These are phyloP conservation scores for Fulmarus glacialis DNA, from an alignment of 2,113 vertebrate species.

Conservation along the genomic window DNA sequence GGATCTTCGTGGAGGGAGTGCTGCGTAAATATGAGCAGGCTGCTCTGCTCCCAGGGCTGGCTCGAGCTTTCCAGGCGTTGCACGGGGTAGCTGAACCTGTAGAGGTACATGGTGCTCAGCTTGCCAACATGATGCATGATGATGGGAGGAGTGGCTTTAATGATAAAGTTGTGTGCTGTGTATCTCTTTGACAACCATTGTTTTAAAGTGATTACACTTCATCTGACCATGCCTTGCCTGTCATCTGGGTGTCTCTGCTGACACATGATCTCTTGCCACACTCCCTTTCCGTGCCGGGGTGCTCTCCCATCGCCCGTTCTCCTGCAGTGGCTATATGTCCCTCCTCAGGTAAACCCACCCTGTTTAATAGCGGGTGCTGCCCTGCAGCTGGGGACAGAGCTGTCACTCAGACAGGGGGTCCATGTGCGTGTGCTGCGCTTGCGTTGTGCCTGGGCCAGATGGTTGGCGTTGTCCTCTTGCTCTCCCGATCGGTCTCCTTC, in stretches of 20 bases:
- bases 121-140: rapidly evolving
- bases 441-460: not conserved
- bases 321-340: rapidly evolving
- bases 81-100: not conserved
- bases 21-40: not conserved
- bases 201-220: not conserved
- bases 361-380: not conserved
- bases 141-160: not conserved
- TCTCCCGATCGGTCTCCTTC: rapidly evolving
- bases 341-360: not conserved
- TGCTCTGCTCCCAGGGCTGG: not conserved
- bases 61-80: not conserved
- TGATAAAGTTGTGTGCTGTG: not conserved
- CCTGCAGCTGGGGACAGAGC: not conserved
- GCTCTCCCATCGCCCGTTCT: not conserved
- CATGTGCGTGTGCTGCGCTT: not conserved
- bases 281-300: not conserved
- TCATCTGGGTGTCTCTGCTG: not conserved
- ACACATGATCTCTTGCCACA: rapidly evolving
- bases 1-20: rapidly evolving
- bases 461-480: not conserved
- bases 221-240: not conserved
- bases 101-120: not conserved
- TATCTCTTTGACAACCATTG: not conserved
- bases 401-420: rapidly evolving